Conservation (phyloP, 1,140 invertebrate genomes). For the Aleiodes sp. region DNA sequence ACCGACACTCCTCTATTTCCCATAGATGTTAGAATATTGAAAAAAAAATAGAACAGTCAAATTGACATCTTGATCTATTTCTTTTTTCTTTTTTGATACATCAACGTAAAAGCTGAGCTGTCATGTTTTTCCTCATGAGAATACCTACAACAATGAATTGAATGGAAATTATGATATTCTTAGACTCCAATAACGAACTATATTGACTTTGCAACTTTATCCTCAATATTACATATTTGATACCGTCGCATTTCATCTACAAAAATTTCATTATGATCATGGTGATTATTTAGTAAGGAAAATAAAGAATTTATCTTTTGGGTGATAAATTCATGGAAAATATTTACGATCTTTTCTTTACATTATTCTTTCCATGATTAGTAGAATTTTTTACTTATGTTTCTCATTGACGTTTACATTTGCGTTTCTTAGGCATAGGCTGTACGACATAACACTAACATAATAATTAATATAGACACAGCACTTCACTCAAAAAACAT, state of each 20-base stretch:
- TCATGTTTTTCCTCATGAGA: background rate
- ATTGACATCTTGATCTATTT: too few species aligned
- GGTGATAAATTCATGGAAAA: too few species aligned
- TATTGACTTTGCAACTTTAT: constrained; percentile 9
- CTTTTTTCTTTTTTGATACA: background rate
- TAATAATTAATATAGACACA: constrained; percentile 35
- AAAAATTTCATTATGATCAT: background rate
- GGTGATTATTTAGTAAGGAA: too few species aligned
- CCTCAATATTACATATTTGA: constrained; percentile 3
- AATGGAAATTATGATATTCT: background rate
- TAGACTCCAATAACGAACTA: constrained; percentile 1
- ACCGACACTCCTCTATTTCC: too few species aligned
- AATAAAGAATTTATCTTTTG: too few species aligned
- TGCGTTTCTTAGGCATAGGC: constrained; percentile 34
- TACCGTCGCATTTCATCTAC: constrained; percentile 7
- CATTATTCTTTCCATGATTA: background rate
- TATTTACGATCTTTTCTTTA: background rate
- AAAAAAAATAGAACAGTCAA: too few species aligned
- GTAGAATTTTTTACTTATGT: constrained; percentile 15
- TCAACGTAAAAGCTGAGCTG: background rate
- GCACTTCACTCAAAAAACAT: constrained; percentile 25
- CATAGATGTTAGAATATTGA: too few species aligned
- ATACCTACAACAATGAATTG: background rate
- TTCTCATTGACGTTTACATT: constrained; percentile 12
- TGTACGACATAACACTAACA: constrained; percentile 34